Conservation (phyloP, 1,140 invertebrate genomes). For the Spodoptera frugiperda region DNA sequence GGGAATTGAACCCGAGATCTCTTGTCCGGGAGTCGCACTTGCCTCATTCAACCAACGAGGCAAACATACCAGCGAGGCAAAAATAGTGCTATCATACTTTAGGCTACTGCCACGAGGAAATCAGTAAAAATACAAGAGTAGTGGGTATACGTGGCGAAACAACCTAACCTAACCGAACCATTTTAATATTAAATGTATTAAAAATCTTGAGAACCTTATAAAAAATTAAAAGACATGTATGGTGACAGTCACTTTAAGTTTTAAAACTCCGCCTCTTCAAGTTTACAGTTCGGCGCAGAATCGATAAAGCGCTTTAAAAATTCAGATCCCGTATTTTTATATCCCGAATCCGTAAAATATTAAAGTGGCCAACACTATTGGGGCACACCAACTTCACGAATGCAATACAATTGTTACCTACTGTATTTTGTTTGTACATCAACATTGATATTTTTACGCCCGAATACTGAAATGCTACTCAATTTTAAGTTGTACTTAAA, state of each 20-base stretch:
- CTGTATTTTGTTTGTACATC: neutral
- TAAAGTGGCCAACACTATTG: conserved; percentile 1
- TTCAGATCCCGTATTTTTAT: conserved; percentile 23
- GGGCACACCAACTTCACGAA: neutral
- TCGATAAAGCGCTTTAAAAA: conserved; percentile 32
- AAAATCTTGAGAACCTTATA: too few relatives aligned
- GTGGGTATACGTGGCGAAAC: too few relatives aligned
- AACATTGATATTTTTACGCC: neutral
- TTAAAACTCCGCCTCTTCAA: conserved; percentile 5
- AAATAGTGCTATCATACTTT: too few relatives aligned
- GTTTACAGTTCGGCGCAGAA: conserved; percentile 4
- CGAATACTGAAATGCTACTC: too few relatives aligned
- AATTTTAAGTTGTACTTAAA: too few relatives aligned
- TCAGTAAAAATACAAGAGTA: too few relatives aligned
- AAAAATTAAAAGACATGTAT: neutral
- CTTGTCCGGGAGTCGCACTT: too few relatives aligned
- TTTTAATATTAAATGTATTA: too few relatives aligned
- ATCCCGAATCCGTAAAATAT: conserved; percentile 12
- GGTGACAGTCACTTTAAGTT: neutral
- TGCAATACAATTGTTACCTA: neutral
- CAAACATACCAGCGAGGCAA: neutral
- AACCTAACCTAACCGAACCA: too few relatives aligned
- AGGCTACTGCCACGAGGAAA: too few relatives aligned
- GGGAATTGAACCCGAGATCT: too few relatives aligned
- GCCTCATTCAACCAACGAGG: too few relatives aligned